Evolutionary conservation across 1,140 invertebrate genomes (phyloP).

Genomic region (Euwallacea similis): DNA sequence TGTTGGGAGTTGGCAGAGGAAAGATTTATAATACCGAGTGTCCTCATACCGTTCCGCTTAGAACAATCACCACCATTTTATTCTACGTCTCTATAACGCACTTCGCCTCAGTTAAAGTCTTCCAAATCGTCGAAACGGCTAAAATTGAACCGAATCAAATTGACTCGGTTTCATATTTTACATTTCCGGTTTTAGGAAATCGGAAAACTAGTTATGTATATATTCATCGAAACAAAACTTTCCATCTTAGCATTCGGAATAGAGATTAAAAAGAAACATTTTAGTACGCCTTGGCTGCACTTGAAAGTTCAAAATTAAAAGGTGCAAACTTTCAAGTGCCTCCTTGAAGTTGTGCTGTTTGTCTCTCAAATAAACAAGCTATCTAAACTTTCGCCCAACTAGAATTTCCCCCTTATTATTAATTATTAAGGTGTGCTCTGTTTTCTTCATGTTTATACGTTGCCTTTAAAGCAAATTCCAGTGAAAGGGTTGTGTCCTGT

Average conservation of each 20-base stretch:
- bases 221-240: slow-evolving; percentile 29
- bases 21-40: slow-evolving; percentile 31
- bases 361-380: slow-evolving; percentile 24
- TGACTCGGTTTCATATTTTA: not conserved
- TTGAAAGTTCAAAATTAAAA: slow-evolving; percentile 33
- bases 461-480: not conserved
- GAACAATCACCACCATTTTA: slow-evolving; percentile 16
- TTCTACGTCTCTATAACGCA: slow-evolving; percentile 4
- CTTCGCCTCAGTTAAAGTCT: not conserved
- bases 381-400: slow-evolving; percentile 13
- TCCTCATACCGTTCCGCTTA: slow-evolving; percentile 3
- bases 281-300: slow-evolving; percentile 17
- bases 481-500: not conserved
- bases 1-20: slow-evolving; percentile 29
- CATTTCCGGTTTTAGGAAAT: slow-evolving; percentile 6
- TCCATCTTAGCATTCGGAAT: slow-evolving; percentile 15
- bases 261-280: slow-evolving; percentile 31
- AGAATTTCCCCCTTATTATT: slow-evolving; percentile 6
- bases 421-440: not conserved
- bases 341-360: slow-evolving; percentile 17
- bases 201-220: slow-evolving; percentile 18
- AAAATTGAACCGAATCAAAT: not conserved
- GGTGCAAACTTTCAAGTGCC: slow-evolving; percentile 28
- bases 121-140: not conserved
- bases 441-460: not conserved